phyloP scores from a whole-genome alignment of 2,113 vertebrate genomes.

The Oceanites oceanicus region DNA sequence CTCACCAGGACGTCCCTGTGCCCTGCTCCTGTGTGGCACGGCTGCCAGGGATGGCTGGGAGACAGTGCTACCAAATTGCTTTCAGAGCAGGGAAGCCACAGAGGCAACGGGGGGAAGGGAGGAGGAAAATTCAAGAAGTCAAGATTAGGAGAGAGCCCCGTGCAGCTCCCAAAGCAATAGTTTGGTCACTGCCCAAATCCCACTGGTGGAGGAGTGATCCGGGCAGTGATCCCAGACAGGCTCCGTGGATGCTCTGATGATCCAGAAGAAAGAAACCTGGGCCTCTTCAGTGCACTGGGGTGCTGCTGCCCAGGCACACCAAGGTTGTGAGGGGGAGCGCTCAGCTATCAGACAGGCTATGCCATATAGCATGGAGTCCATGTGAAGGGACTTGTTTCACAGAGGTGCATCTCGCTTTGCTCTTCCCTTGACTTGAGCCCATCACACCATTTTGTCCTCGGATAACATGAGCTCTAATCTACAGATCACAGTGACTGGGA shows the following conservation, averaged over 20 bases:
- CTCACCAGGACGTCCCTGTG: background rate
- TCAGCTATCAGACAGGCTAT: background rate
- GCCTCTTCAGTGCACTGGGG: background rate
- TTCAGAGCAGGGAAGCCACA: background rate
- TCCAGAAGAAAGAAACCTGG: background rate
- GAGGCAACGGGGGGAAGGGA: background rate
- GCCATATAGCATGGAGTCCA: background rate
- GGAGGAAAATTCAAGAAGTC: background rate
- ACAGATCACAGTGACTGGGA: background rate
- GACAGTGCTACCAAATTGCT: background rate
- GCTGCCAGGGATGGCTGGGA: background rate
- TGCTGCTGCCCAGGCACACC: background rate
- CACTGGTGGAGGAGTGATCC: background rate
- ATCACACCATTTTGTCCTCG: background rate
- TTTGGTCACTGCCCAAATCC: background rate
- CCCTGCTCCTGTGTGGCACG: background rate
- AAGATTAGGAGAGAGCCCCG: background rate
- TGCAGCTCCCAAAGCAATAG: background rate
- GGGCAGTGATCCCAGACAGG: background rate
- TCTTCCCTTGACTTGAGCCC: background rate
- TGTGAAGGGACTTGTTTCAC: fast-evolving
- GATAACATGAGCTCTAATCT: background rate
- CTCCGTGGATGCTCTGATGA: background rate
- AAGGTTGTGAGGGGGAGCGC: background rate
- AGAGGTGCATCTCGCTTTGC: background rate